phyloP scores from a whole-genome alignment of 2,888 invertebrate species.

The Cerceris rybyensis region DNA sequence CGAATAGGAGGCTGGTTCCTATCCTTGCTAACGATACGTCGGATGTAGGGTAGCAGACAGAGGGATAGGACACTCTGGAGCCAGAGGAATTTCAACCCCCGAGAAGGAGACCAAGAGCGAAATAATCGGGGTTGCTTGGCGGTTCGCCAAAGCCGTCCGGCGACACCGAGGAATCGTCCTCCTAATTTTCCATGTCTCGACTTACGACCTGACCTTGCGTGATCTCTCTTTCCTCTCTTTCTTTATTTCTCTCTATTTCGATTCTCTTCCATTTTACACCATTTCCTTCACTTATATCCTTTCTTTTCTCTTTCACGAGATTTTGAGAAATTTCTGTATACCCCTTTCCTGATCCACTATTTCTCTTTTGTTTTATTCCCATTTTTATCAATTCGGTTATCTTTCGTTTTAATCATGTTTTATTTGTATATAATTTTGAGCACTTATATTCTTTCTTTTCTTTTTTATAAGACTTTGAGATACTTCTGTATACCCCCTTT shows the following conservation, averaged over 20 bases:
- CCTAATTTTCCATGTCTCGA: slow-evolving; percentile 62
- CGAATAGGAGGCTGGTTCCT: slow-evolving; percentile 9
- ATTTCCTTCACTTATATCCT: background rate
- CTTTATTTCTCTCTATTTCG: background rate
- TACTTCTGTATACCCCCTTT: too few relatives aligned
- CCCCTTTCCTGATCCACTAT: too few relatives aligned
- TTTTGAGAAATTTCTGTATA: background rate
- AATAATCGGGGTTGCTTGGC: slow-evolving; percentile 57
- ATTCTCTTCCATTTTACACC: too few relatives aligned
- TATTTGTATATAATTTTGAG: too few relatives aligned
- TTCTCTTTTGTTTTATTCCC: background rate
- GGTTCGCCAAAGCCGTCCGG: slow-evolving; percentile 59
- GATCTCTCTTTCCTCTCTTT: background rate
- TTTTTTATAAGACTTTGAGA: too few relatives aligned
- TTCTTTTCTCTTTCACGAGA: background rate
- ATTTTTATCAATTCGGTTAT: too few relatives aligned
- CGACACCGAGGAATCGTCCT: slow-evolving; percentile 59
- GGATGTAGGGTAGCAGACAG: slow-evolving; percentile 12
- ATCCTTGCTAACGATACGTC: slow-evolving; percentile 9
- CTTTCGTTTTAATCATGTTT: too few relatives aligned
- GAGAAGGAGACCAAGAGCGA: slow-evolving; percentile 14
- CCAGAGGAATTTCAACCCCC: slow-evolving; percentile 36
- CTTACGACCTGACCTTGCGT: slow-evolving; percentile 39
- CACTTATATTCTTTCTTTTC: too few relatives aligned
- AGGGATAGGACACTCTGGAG: slow-evolving; percentile 46